Conservation (phyloP, 2,888 invertebrate species). For the Tipula confusa region DNA sequence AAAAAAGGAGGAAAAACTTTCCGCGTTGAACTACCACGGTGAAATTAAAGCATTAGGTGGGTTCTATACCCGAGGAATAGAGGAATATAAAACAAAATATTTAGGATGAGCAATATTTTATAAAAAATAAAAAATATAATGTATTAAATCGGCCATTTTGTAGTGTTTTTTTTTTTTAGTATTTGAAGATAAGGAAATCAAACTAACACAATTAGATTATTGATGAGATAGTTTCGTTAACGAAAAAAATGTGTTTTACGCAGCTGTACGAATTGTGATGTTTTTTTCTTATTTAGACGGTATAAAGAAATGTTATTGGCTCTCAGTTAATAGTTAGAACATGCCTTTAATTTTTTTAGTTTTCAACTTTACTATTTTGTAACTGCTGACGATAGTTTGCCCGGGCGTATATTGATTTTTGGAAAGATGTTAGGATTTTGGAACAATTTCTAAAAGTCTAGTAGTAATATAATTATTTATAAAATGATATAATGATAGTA, state of each 20-base stretch:
- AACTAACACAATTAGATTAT: conserved; percentile 20
- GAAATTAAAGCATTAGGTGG: background rate
- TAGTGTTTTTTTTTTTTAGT: background rate
- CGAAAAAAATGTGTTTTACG: background rate
- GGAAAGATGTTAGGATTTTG: no score
- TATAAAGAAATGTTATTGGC: background rate
- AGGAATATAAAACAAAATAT: background rate
- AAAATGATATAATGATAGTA: no score
- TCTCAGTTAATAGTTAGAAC: background rate
- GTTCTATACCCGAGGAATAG: conserved; percentile 1
- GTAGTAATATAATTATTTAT: no score
- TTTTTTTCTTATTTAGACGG: background rate
- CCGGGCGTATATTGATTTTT: no score
- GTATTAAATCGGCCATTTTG: conserved; percentile 25
- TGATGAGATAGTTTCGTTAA: conserved; percentile 3
- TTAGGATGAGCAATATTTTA: conserved; percentile 20
- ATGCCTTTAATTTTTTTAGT: background rate
- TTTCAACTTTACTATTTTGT: background rate
- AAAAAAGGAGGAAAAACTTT: background rate
- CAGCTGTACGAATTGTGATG: background rate
- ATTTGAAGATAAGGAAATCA: conserved; percentile 3
- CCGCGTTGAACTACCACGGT: background rate
- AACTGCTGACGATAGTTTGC: no score
- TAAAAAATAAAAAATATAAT: background rate
- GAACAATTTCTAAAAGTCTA: no score